Base-by-base conservation (phyloP, 2,888 invertebrate species). In the Dinocampus coccinellae region DNA sequence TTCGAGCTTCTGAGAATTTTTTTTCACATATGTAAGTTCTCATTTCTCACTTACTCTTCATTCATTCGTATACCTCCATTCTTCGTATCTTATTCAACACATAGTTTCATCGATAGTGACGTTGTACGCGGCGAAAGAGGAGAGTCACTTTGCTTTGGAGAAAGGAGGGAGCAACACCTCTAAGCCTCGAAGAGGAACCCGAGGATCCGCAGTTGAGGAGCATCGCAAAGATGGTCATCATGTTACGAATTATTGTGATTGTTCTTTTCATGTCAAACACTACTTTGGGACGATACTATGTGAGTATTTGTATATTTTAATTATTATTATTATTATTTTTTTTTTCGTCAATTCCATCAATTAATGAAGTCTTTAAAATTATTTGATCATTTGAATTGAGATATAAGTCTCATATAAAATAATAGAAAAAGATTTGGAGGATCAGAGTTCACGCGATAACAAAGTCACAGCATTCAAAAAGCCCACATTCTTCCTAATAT, bases 391-490 rank as follows among this genome's bases (percentile, higher is more conserved):
- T 22, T 4, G 3, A 22, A n/a, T 55, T 22, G 24, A 9, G n/a
- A 55, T n/a, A 55, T 13, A 24, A 26, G 24, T 3, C 6, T 10
- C 0, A 11, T 13, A n/a, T 26, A 26, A 13, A 4, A 1, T 9
- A 63, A n/a, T 63, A 63, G 52, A 63, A 67, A 75, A 72, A 81
- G 79, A 81, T 82, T 82, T 82, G 76, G 68, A 78, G 47, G 82
- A 78, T 82, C 82, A 83, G 74, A 83, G 82, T 81, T 84, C 82
- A 77, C 29, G 66, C 65, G 84, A 84, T 84, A 84, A 83, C 55
- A 39, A 52, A 58, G 60, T 29, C 7, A 29, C 7, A 4, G 29
- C 47, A 69, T 42, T 62, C 73, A 13, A 66, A 61, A 65, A 62
- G 69, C 69, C 36, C 58, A 68, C 36, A 57, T 73, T 65, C 60